A percentile compares a stretch with the other conserved stretches of the same genome.
Evolutionary conservation across 2,797 vertebrate genomes (phyloP).

Genomic region (Girardinus metallicus): DNA sequence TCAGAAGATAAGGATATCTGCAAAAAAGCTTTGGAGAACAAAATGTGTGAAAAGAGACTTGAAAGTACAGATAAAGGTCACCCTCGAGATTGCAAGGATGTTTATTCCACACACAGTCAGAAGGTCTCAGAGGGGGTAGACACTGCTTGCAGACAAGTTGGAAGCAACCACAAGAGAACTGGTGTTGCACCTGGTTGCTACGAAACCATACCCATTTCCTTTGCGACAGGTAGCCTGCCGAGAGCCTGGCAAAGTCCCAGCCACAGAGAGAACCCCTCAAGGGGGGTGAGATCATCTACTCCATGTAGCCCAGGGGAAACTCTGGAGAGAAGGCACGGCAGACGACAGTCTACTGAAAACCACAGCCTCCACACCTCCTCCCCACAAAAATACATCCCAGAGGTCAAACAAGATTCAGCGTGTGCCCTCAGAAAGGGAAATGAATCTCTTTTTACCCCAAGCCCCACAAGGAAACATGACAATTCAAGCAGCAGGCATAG

Average conservation of each 20-base stretch:
- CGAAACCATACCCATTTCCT: conserved; percentile 49
- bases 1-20: conserved; percentile 34
- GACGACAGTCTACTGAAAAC: conserved; percentile 77
- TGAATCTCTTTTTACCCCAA: conserved; percentile 74
- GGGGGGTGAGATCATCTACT: conserved; percentile 69
- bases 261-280: conserved; percentile 68
- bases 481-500: conserved; percentile 75
- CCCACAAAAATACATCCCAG: conserved; percentile 84
- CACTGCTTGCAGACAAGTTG: conserved; percentile 74
- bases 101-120: conserved; percentile 74
- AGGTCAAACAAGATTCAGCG: conserved; percentile 81
- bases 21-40: conserved; percentile 63
- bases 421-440: conserved; percentile 66
- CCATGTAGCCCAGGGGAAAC: conserved; percentile 78
- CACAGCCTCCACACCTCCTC: conserved; percentile 82
- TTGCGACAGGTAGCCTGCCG: conserved; percentile 83
- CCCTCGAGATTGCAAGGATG: conserved; percentile 75
- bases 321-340: conserved; percentile 85
- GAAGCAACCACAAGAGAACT: conserved; percentile 47
- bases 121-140: conserved; percentile 74
- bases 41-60: conserved; percentile 61
- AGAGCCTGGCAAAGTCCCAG: conserved; percentile 76
- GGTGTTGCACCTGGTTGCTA: conserved; percentile 65
- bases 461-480: conserved; percentile 73
- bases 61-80: conserved; percentile 67